Conservation (phyloP, 2,113 vertebrate genomes). For the Catharus fuscescens region DNA sequence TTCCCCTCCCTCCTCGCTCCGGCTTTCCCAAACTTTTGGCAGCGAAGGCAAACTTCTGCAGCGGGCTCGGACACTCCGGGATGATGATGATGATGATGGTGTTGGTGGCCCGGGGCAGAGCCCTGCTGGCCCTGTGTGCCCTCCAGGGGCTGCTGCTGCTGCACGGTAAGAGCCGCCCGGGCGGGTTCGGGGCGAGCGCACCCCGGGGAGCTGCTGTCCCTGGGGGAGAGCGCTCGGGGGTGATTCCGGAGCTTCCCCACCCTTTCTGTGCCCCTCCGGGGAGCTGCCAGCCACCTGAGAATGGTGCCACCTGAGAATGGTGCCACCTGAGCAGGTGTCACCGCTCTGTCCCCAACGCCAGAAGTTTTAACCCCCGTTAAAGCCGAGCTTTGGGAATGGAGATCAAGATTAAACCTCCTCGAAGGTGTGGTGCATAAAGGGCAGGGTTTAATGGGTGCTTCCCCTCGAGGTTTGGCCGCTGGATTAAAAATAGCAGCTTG, state of each 20-base stretch:
- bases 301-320: no score
- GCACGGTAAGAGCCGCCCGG: conserved; percentile 54
- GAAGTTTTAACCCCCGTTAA: background rate
- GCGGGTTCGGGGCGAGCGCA: background rate
- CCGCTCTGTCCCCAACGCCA: background rate
- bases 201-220: background rate
- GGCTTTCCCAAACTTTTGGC: background rate
- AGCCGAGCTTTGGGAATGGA: background rate
- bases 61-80: background rate
- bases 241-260: background rate
- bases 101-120: background rate
- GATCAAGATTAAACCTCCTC: accelerated
- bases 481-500: background rate
- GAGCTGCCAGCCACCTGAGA: background rate
- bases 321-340: background rate
- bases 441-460: background rate
- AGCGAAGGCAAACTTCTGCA: background rate
- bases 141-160: conserved; percentile 54
- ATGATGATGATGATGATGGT: no score
- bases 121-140: background rate
- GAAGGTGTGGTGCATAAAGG: background rate
- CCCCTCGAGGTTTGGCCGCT: background rate
- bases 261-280: background rate
- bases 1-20: background rate
- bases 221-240: background rate